Conservation (phyloP, 2,113 vertebrate genomes). For the Phoxinus phoxinus region DNA sequence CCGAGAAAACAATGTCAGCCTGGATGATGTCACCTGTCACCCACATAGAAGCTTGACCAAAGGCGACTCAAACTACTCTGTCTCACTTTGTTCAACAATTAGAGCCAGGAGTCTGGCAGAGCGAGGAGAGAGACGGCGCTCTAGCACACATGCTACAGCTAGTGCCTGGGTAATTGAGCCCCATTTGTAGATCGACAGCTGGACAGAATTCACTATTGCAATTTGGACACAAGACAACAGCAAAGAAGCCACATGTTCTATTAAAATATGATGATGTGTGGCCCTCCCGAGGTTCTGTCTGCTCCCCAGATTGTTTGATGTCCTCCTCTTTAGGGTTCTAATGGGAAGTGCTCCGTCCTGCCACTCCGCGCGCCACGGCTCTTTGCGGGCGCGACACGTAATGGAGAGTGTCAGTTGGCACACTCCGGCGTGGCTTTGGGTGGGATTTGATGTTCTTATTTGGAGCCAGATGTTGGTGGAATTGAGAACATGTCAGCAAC, state of each 20-base stretch:
- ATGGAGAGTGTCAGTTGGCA: slow-evolving; percentile 66
- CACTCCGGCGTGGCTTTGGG: slow-evolving; percentile 63
- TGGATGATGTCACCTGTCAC: slow-evolving; percentile 58
- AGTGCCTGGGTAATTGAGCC: slow-evolving; percentile 65
- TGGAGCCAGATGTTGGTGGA: slow-evolving; percentile 70
- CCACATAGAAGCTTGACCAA: slow-evolving; percentile 44
- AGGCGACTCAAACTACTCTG: slow-evolving; percentile 45
- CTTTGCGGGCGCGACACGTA: slow-evolving; percentile 47
- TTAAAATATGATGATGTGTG: slow-evolving; percentile 78
- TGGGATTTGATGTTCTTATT: slow-evolving; percentile 67
- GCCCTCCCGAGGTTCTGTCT: slow-evolving; percentile 55
- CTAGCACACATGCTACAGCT: slow-evolving; percentile 46
- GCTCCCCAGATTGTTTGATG: slow-evolving; percentile 68
- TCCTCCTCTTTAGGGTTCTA: slow-evolving; percentile 76
- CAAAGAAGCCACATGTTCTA: slow-evolving; percentile 72
- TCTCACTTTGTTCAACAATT: slow-evolving; percentile 64
- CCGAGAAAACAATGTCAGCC: slow-evolving; percentile 46
- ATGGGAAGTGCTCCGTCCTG: slow-evolving; percentile 66
- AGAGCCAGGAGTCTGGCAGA: slow-evolving; percentile 39
- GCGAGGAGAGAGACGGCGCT: not conserved
- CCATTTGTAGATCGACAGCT: slow-evolving; percentile 74
- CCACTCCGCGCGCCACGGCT: slow-evolving; percentile 51
- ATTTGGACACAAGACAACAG: slow-evolving; percentile 70
- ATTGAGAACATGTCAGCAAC: slow-evolving; percentile 57
- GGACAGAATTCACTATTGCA: slow-evolving; percentile 75